Evolutionary conservation across 92 coral and sea anemone genomes (phyloP), one percentile per base, ranked within the genome.

Genomic region (Ricordea florida): DNA sequence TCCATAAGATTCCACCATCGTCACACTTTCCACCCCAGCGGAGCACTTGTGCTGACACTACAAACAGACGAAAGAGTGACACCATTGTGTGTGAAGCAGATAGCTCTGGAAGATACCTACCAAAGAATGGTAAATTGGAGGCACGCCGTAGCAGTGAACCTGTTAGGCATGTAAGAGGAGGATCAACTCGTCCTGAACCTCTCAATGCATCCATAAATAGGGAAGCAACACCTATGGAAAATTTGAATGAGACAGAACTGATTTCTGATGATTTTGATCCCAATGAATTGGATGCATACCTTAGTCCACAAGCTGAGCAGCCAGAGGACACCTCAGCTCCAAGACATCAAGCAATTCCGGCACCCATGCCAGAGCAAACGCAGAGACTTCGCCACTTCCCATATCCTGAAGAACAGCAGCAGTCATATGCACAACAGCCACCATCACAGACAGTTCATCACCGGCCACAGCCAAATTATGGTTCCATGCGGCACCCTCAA

Each of bases 71-170:
- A 28, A 72, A 88, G 79, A 94, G 98, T 80, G 98, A 94, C 80
- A 94, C 96, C 14, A 92, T 94, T 41, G 83, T 94, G 38, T 94
- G 98, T 57, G 98, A 92, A 78, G 98, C 98, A 29, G 98, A 94
- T 56, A 94, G 98, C 66, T 94, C 98, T n/a, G 94, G 89, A 53
- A 77, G 87, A 24, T 76, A 69, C 42, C 89, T 83, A 49, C 79
- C 78, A 20, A 86, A 79, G 26, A 78, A 82, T 66, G 86, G 79
- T 23, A 91, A 75, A 28, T 76, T 71, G 35, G 96, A 83, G 74
- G 67, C 74, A 65, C 88, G 98, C 1, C 91, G 98, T 47, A 91
- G 98, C 56, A 94, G 98, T 68, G 98, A 94, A 44, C 98, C 98
- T 16, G 89, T 97, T 25, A 74, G 89, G 47, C 85, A 79, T 25